Percentiles rank a stretch among this genome's conserved stretches.
Conservation (phyloP, 2,113 vertebrate species). For the Columba janthina region DNA sequence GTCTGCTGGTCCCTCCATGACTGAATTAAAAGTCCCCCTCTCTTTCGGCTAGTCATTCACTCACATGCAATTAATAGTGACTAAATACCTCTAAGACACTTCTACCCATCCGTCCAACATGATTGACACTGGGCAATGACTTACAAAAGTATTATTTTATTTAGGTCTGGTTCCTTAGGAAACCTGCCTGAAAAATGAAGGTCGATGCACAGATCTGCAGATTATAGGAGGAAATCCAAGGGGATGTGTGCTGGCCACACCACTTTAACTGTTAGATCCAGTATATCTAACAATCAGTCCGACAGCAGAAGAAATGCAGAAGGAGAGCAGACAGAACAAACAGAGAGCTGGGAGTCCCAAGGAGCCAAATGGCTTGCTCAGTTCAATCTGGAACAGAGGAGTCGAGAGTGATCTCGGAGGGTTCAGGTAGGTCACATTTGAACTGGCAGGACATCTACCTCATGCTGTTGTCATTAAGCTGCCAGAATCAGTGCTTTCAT, state of each 20-base stretch:
- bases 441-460: background rate
- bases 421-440: background rate
- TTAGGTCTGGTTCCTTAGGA: background rate
- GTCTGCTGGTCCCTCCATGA: background rate
- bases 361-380: background rate
- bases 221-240: background rate
- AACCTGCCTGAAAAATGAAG: background rate
- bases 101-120: background rate
- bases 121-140: background rate
- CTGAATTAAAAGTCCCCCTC: background rate
- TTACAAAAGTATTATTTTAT: background rate
- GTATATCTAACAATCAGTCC: background rate
- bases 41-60: background rate
- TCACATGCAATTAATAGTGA: background rate
- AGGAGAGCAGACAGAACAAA: background rate
- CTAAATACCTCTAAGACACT: background rate
- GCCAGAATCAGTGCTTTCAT: background rate
- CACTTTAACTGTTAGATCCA: background rate
- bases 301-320: background rate
- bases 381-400: background rate
- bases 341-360: background rate
- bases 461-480: background rate
- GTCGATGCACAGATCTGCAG: background rate
- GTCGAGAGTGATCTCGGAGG: background rate
- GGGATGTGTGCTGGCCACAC: background rate